Conservation (phyloP, 2,797 vertebrate genomes). For the Silurus lanzhouensis region DNA sequence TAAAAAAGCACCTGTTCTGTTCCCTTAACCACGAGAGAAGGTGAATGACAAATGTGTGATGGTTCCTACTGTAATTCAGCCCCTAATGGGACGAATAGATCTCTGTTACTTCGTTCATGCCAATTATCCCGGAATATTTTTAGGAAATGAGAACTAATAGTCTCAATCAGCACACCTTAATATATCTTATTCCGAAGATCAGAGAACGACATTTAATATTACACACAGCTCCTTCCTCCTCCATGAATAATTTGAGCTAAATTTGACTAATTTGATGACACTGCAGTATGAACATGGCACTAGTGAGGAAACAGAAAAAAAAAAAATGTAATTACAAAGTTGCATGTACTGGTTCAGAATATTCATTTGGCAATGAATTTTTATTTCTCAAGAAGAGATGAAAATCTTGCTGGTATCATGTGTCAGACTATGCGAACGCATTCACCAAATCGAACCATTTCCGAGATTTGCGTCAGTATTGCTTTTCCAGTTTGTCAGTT, state of each 20-base stretch:
- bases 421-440: neutral
- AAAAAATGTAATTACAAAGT: slow-evolving; percentile 46
- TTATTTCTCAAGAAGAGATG: neutral
- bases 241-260: slow-evolving; percentile 37
- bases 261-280: slow-evolving; percentile 43
- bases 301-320: neutral
- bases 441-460: neutral
- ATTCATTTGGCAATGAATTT: slow-evolving; percentile 15
- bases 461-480: neutral
- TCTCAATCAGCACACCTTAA: slow-evolving; percentile 49
- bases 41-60: slow-evolving; percentile 49
- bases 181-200: slow-evolving; percentile 58
- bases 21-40: slow-evolving; percentile 22
- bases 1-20: neutral
- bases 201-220: slow-evolving; percentile 51
- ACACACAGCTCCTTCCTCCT: slow-evolving; percentile 46
- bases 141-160: slow-evolving; percentile 63
- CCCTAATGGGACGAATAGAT: slow-evolving; percentile 51
- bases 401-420: neutral
- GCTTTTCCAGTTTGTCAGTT: neutral
- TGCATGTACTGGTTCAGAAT: slow-evolving; percentile 22
- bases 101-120: slow-evolving; percentile 45
- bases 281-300: neutral
- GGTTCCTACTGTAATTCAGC: slow-evolving; percentile 39
- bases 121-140: slow-evolving; percentile 57